Conservation (phyloP, 2,797 vertebrate species). For the Xyrichtys novacula region DNA sequence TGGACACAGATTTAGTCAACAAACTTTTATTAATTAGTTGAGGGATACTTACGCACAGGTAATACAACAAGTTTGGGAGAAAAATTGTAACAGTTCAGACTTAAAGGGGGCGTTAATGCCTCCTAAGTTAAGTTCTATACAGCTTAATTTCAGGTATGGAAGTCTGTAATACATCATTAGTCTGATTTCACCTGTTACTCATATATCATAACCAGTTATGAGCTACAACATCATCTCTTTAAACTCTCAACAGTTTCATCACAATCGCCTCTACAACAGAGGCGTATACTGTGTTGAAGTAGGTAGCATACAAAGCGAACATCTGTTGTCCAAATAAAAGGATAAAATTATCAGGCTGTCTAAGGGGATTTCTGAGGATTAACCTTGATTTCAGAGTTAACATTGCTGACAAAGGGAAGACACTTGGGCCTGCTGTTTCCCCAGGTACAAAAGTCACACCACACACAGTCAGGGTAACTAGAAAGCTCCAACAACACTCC, state of each 20-base stretch:
- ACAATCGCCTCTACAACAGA: constrained; percentile 57
- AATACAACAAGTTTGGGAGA: constrained; percentile 86
- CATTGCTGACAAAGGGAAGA: constrained; percentile 82
- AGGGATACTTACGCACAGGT: constrained; percentile 88
- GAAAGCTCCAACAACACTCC: constrained; percentile 86
- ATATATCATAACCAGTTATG: constrained; percentile 73
- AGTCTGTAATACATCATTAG: constrained; percentile 77
- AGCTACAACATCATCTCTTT: constrained; percentile 73
- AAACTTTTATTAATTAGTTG: constrained; percentile 88
- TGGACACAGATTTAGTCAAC: constrained; percentile 78
- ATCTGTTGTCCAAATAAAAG: constrained; percentile 69
- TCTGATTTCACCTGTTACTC: constrained; percentile 72
- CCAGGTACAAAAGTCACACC: constrained; percentile 86
- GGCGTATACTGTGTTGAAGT: constrained; percentile 60
- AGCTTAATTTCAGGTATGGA: constrained; percentile 79
- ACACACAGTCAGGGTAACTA: constrained; percentile 86
- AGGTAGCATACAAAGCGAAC: constrained; percentile 76
- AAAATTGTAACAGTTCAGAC: constrained; percentile 83
- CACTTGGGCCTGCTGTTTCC: constrained; percentile 81
- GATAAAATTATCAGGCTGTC: constrained; percentile 59
- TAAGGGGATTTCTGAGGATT: constrained; percentile 65
- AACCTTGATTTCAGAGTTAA: constrained; percentile 71
- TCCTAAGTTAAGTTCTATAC: constrained; percentile 79
- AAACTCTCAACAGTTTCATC: constrained; percentile 66
- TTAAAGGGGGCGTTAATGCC: constrained; percentile 71